phyloP scores from a whole-genome alignment of 2,888 invertebrate genomes.

The Halictus quadricinctus region DNA sequence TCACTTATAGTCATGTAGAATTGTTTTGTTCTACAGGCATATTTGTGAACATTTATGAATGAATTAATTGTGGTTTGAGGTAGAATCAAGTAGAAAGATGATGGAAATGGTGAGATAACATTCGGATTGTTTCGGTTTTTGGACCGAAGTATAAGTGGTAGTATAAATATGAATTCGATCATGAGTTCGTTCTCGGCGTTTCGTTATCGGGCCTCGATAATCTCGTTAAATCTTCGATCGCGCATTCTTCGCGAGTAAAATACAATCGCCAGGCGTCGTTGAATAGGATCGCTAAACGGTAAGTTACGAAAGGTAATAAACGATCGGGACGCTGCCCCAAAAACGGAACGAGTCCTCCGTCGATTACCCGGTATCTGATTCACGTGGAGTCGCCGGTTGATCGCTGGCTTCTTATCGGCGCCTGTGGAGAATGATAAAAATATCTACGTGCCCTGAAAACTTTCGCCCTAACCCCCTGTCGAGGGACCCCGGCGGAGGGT shows the following conservation, averaged over 20 bases:
- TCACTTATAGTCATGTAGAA: no score
- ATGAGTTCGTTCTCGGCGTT: not conserved
- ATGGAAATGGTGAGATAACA: not conserved
- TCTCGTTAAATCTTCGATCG: constrained; percentile 1
- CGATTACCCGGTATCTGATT: constrained; percentile 55
- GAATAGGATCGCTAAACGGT: constrained; percentile 4
- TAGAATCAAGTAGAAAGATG: not conserved
- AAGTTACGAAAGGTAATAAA: constrained; percentile 24
- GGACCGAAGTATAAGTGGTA: not conserved
- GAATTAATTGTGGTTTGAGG: not conserved
- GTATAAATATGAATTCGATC: not conserved
- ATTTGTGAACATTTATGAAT: not conserved
- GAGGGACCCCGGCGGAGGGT: constrained; percentile 21
- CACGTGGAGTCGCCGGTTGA: constrained; percentile 51
- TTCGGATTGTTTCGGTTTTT: not conserved
- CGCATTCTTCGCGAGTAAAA: not conserved
- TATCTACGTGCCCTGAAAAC: constrained; percentile 64
- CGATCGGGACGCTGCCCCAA: not conserved
- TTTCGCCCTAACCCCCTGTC: constrained; percentile 25
- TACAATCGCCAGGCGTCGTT: not conserved
- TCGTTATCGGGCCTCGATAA: not conserved
- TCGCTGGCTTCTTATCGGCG: constrained; percentile 56
- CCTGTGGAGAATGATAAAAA: constrained; percentile 54
- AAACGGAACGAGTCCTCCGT: constrained; percentile 49
- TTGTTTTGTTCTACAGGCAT: not conserved